Evolutionary conservation across 2,797 vertebrate species (phyloP).

Genomic region (Brachyrhaphis roseni): DNA sequence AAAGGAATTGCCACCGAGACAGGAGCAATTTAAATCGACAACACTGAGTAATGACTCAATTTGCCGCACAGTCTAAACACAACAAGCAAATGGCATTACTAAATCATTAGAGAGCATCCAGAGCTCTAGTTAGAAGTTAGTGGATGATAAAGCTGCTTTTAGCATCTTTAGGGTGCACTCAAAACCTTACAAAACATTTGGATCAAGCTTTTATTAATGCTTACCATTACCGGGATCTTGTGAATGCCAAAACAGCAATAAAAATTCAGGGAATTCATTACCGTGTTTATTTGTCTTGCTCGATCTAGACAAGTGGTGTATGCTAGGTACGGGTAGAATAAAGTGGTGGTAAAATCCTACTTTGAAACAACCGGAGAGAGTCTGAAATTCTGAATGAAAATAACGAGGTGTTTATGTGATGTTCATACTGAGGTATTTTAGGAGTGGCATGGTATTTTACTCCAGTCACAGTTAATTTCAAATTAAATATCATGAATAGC

Average conservation of each 20-base stretch:
- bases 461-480: neutral
- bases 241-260: constrained; percentile 1
- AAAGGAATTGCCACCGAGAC: constrained; percentile 76
- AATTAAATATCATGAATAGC: neutral
- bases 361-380: neutral
- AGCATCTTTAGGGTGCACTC: constrained; percentile 18
- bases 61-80: constrained; percentile 76
- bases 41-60: constrained; percentile 80
- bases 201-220: constrained; percentile 8
- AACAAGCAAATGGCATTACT: constrained; percentile 77
- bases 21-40: constrained; percentile 78
- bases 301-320: neutral
- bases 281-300: neutral
- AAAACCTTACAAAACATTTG: constrained; percentile 6
- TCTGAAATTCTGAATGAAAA: neutral
- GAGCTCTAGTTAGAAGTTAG: constrained; percentile 56
- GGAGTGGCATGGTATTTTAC: neutral
- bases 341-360: neutral
- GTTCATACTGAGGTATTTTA: neutral
- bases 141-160: constrained; percentile 53
- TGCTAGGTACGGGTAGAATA: neutral
- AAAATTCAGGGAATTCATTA: neutral
- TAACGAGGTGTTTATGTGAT: neutral
- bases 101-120: constrained; percentile 74
- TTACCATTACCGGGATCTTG: constrained; percentile 2